Conservation (phyloP, 2,888 invertebrate species). For the Pseudanteris insignis region DNA sequence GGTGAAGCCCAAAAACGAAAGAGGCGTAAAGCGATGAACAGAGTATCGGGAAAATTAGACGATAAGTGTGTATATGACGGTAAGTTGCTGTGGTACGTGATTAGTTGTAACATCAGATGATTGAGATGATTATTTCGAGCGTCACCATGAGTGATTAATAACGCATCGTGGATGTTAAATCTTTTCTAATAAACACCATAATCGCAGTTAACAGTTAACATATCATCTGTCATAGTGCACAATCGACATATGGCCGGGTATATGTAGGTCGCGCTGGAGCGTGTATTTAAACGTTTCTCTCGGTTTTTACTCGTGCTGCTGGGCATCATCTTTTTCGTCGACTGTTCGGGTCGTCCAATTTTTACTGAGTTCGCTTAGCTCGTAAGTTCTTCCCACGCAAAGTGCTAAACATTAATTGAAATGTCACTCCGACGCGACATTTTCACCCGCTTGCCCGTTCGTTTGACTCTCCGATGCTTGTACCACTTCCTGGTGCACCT, state of each 20-base stretch:
- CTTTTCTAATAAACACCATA: conserved; percentile 18
- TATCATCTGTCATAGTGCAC: conserved; percentile 16
- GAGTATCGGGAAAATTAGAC: neutral
- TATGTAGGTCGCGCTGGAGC: conserved; percentile 19
- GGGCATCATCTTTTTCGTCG: conserved; percentile 9
- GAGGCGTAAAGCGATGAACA: too few relatives aligned
- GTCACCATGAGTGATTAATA: conserved; percentile 21
- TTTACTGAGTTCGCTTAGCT: too few relatives aligned
- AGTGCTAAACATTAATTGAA: conserved; percentile 61
- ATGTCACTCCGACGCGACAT: conserved; percentile 61
- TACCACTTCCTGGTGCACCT: conserved; percentile 62
- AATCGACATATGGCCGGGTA: conserved; percentile 29
- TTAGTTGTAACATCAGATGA: conserved; percentile 7
- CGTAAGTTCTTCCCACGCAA: conserved; percentile 56
- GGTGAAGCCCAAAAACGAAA: too few relatives aligned
- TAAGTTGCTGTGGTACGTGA: neutral
- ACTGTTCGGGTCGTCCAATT: conserved; percentile 1
- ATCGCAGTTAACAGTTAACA: conserved; percentile 24
- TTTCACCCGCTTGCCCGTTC: conserved; percentile 52
- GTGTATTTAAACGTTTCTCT: conserved; percentile 9
- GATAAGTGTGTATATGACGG: too few relatives aligned
- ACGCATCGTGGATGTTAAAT: conserved; percentile 12
- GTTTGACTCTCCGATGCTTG: conserved; percentile 34
- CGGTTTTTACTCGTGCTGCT: conserved; percentile 8
- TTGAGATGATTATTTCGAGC: conserved; percentile 19